Evolutionary conservation across 1,140 invertebrate species (phyloP), one percentile per base, ranked within the genome.

Genomic region (Paraescarpia echinospica): DNA sequence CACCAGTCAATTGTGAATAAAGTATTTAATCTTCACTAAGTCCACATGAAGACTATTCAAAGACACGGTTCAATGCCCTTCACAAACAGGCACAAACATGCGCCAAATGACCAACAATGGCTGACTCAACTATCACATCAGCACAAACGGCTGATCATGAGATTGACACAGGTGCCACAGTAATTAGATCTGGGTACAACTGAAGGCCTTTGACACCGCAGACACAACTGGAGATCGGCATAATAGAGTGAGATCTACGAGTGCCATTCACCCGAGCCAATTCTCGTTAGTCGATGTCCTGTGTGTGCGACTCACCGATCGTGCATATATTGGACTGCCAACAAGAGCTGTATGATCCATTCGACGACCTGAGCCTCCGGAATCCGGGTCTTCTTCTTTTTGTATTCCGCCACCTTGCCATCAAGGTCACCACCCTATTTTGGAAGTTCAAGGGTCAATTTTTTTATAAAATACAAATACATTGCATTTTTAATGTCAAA

Each of bases 261-360:
- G 1, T 77, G 59, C 27, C 27, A 77, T 77, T 27, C 9, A 31
- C 14, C 59, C 22, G 4, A 27, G 59, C 59, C 59, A 27, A 27
- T 18, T 77, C 59, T 77, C 8, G 22, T 31, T 77, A 27, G 59
- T 77, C 59, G 22, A 77, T 77, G 59, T 0, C 59, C 59, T 27
- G 22, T 27, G 59, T 77, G 59, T 77, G 59, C 59, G 2, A 77
- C 77, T 33, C 33, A 93, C 92, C 92, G 89, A 35, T 90, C 89
- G 93, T 96, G 96, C 94, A 96, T 96, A 93, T 96, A 96, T 90
- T 96, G 95, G 4, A 96, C 95, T 18, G 95, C 96, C 89, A 96
- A 93, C 14, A 96, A 48, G n/a, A 96, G 93, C 93, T 96, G 95
- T 59, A 96, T 94, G 92, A 95, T 95, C 96, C 96, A 96, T 90